Conservation (phyloP, 2,888 invertebrate species). For the Eurytoma adleriae region DNA sequence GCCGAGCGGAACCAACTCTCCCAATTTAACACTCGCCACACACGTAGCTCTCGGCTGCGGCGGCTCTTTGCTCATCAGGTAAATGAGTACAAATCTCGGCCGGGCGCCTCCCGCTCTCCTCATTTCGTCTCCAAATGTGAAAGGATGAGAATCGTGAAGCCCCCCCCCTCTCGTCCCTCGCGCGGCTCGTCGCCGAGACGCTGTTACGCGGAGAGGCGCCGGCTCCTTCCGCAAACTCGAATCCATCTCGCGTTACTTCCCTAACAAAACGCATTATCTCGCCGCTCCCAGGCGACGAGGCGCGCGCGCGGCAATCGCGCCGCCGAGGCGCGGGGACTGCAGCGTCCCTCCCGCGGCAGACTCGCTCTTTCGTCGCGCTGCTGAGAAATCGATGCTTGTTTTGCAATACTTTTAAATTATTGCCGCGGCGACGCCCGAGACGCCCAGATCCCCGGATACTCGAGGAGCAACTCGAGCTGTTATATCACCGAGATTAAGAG, state of each 20-base stretch:
- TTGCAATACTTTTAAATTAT: conserved; percentile 48
- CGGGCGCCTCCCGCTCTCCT: conserved; percentile 50
- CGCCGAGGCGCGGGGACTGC: not conserved
- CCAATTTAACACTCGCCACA: conserved; percentile 14
- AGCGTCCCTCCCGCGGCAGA: not conserved
- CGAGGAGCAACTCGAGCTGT: too few relatives aligned
- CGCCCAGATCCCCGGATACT: too few relatives aligned
- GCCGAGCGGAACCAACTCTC: not conserved
- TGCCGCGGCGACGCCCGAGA: not conserved
- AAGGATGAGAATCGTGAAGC: conserved; percentile 65
- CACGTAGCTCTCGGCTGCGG: conserved; percentile 4
- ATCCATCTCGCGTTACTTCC: conserved; percentile 64
- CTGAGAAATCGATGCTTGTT: conserved; percentile 53
- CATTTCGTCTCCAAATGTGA: conserved; percentile 63
- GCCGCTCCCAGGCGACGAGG: conserved; percentile 18
- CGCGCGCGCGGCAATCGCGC: conserved; percentile 22
- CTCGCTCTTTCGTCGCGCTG: not conserved
- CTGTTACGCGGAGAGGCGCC: conserved; percentile 17
- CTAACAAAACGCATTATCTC: conserved; percentile 49
- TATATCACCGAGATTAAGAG: too few relatives aligned
- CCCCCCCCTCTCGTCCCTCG: too few relatives aligned
- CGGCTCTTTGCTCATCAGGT: conserved; percentile 67
- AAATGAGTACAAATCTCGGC: conserved; percentile 68
- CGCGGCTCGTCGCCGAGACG: too few relatives aligned
- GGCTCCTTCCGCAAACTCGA: conserved; percentile 64